Evolutionary conservation across 2,888 invertebrate species (phyloP), one percentile per base, ranked within the genome.

Genomic region (Zele albiditarsus): DNA sequence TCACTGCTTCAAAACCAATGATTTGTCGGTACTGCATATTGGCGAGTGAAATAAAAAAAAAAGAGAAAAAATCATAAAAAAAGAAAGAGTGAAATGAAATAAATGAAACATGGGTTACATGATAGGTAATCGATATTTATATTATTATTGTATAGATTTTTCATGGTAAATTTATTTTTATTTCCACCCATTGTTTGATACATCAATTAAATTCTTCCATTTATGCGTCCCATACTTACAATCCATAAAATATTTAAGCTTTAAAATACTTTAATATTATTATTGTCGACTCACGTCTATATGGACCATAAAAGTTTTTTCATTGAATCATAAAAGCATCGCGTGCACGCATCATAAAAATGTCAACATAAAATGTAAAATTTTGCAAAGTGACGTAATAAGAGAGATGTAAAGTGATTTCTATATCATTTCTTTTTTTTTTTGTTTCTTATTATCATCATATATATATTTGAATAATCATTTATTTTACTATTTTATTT

Each of bases 311-410:
- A 62, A 60, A 62, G 31, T 62, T 62, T 62, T 46, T 62, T 62
- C 62, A 62, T 62, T 62, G 62, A 28, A 62, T 62, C 62, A 62
- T 62, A 62, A 62, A 62, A 62, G 62, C 62, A 62, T 62, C 62
- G 62, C 62, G 62, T 62, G 62, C 31, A 62, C 62, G 20, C n/a
- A 31, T 62, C 62, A n/a, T 62, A 62, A 62, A 62, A 31, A 62
- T 27, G 27, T 20, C n/a, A 31, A n/a, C 62, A 62, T 62, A 62
- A 62, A 62, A 62, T 62, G 27, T 31, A 62, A 62, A 62, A 28
- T 62, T 62, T 62, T 16, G 31, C 16, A 62, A 31, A 31, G 28
- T 31, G 31, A 27, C n/a, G 62, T 28, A 28, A 60, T 60, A 25
- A 28, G 12, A 28, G 12, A 10, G 25, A 12, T 31, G 31, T 23